phyloP scores from a whole-genome alignment of 2,113 vertebrate genomes.

The Pimephales promelas region DNA sequence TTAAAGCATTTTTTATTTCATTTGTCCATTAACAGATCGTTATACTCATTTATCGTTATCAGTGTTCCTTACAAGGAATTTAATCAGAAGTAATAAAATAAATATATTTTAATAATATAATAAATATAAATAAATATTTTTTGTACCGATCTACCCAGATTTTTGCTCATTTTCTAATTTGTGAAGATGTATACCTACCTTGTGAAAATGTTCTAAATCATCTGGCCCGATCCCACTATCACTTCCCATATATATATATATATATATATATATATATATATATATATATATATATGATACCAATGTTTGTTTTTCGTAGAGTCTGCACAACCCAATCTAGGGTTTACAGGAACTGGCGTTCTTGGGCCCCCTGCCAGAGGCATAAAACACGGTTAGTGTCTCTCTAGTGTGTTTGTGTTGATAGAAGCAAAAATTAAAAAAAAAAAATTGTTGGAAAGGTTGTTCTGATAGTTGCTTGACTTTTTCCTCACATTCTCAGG shows the following conservation, averaged over 20 bases:
- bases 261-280: no score
- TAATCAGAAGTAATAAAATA: neutral
- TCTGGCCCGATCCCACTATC: neutral
- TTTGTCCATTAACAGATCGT: no score
- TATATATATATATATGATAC: no score
- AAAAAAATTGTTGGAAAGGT: no score
- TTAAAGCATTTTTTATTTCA: no score
- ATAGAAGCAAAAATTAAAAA: neutral
- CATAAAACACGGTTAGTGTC: conserved; percentile 18
- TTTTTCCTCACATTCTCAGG: conserved; percentile 9
- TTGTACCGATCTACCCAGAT: neutral
- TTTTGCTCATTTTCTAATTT: neutral
- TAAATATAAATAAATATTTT: no score
- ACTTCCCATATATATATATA: no score
- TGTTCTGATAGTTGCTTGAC: neutral
- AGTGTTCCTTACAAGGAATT: neutral
- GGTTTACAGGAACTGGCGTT: neutral
- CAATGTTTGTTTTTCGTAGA: conserved; percentile 38
- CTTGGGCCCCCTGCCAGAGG: conserved; percentile 19
- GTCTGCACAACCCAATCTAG: conserved; percentile 38
- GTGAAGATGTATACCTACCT: neutral
- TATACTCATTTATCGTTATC: no score
- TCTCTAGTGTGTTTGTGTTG: neutral
- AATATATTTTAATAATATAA: no score
- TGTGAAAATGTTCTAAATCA: no score